Conservation (phyloP, 2,888 invertebrate species). For the Ophion obscuratus region DNA sequence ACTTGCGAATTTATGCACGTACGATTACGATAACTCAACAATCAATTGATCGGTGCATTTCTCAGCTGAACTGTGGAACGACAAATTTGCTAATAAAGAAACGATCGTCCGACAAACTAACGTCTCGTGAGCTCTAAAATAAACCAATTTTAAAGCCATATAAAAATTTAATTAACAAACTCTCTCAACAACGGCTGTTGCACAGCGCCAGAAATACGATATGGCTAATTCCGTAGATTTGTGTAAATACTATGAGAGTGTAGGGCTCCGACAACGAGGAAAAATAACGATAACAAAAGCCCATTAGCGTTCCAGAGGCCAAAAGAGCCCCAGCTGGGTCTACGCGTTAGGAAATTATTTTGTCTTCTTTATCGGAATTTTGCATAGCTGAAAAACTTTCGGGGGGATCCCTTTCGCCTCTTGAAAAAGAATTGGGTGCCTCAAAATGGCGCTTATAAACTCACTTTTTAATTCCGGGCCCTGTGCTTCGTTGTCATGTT, state of each 20-base stretch:
- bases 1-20: conserved; percentile 37
- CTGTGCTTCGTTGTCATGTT: conserved; percentile 42
- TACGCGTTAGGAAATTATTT: not conserved
- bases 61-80: not conserved
- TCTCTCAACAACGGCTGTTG: not conserved
- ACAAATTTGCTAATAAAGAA: not conserved
- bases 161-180: not conserved
- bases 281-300: not conserved
- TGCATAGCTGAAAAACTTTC: not conserved
- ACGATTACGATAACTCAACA: conserved; percentile 24
- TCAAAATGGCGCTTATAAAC: conserved; percentile 3
- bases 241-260: not conserved
- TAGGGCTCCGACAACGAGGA: not conserved
- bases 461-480: conserved; percentile 37
- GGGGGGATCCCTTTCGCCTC: not conserved
- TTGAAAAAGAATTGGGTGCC: not conserved
- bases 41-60: conserved; percentile 25
- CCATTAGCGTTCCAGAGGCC: not conserved
- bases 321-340: not conserved
- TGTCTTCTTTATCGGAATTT: not conserved
- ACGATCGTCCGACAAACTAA: not conserved
- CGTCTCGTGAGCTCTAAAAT: not conserved
- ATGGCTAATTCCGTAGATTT: not conserved
- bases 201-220: too few species aligned
- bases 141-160: not conserved